Conservation (phyloP, 2,113 vertebrate genomes). For the Ochotona princeps region DNA sequence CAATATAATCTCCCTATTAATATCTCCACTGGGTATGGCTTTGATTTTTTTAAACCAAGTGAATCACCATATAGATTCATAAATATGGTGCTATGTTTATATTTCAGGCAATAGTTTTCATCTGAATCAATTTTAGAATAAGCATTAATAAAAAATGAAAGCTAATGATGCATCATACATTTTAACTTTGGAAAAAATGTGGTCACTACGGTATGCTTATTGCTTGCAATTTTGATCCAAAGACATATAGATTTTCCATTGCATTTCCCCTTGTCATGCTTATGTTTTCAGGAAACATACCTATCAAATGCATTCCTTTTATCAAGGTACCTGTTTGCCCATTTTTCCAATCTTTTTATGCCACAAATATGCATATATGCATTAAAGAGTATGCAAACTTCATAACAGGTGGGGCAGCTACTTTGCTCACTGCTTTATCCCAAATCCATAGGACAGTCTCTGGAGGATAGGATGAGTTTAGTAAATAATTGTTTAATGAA, state of each 20-base stretch:
- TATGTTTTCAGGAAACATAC: not conserved
- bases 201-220: not conserved
- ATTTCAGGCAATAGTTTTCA: not conserved
- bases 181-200: not conserved
- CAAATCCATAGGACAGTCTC: not conserved
- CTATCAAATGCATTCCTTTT: not conserved
- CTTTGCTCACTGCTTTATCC: not conserved
- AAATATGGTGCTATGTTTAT: constrained; percentile 12
- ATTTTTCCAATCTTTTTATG: not conserved
- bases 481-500: not conserved
- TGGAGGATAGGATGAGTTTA: not conserved
- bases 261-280: not conserved
- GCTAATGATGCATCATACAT: not conserved
- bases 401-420: not conserved
- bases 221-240: not conserved
- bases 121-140: constrained; percentile 8
- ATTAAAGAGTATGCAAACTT: not conserved
- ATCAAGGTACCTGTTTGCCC: not conserved
- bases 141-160: not conserved
- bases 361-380: not conserved
- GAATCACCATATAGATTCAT: not conserved
- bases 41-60: constrained; percentile 37
- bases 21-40: not conserved
- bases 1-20: not conserved
- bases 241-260: not conserved